Base-by-base conservation (phyloP, 2,113 vertebrate genomes). In the Haplochromis vanheusdeni region DNA sequence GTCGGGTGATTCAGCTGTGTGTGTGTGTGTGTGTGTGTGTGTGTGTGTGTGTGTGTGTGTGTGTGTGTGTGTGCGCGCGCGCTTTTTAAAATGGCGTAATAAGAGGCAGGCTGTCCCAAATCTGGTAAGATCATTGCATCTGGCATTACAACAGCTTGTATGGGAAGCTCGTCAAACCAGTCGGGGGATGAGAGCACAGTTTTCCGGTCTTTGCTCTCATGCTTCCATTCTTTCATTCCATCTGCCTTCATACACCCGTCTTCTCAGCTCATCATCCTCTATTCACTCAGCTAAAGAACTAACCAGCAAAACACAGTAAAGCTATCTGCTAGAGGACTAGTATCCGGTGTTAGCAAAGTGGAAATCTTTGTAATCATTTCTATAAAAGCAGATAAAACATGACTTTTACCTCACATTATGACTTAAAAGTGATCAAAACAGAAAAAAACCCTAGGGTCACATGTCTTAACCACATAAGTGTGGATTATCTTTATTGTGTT, bases 111-210 rank as follows among this genome's bases (percentile, higher is more conserved):
- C 87, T 75, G 65, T 92, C 80, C 70, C 60, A 93, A 88, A 92
- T 95, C 84, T 93, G 93, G 89, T 91, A 89, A 91, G 80, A 86
- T 92, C 89, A 93, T 93, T 90, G 65, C 40, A 28, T 90, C 81
- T 89, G 90, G 87, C 87, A 65, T 90, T 88, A 82, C 75, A 65
- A 90, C 86, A 80, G 62, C 11, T 11, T 80, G 81, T 83, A 89
- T 89, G 86, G 83, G 87, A 89, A 95, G 86, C 94, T 95, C 73
- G 84, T 95, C 89, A 94, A 94, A 94, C 91, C 89, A 93, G 92
- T 92, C 86, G n/a, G 62, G 6, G 82, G 81, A 58, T 81, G 80
- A 87, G 65, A 88, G 65, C 56, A 82, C 31, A 75, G 56, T 81
- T 83, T 88, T 91, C 77, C 79, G 47, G 58, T 80, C 54, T 89